Percentiles rank a stretch among this genome's conserved stretches.
These are phyloP conservation scores for Cichladusa arquata DNA, from an alignment of 2,113 vertebrate genomes.

Conservation along the genomic window DNA sequence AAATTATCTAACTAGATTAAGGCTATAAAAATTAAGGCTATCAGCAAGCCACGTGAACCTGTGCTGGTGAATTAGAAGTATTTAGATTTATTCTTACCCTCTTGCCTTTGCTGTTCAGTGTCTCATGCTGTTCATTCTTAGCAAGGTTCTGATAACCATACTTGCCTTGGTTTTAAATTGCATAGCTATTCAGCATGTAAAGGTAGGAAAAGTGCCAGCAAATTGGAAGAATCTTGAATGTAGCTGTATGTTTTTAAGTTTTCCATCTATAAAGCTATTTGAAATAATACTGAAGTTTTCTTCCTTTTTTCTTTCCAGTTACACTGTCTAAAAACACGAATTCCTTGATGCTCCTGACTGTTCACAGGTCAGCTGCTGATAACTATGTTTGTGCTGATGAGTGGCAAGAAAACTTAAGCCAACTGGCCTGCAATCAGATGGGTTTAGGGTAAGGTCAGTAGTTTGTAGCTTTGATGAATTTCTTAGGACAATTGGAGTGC, in stretches of 20 bases:
- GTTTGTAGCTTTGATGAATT: conserved; percentile 74
- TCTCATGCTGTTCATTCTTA: background rate
- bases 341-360: conserved; percentile 76
- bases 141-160: background rate
- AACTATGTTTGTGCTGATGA: conserved; percentile 90
- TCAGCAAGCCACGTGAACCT: background rate
- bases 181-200: background rate
- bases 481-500: background rate
- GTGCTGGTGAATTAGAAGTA: background rate
- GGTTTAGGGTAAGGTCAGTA: conserved; percentile 97
- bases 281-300: conserved; percentile 2
- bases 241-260: background rate
- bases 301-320: conserved; percentile 75
- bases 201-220: background rate
- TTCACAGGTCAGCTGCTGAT: conserved; percentile 81
- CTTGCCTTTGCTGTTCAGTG: background rate
- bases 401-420: conserved; percentile 85
- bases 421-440: conserved; percentile 91
- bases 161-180: background rate
- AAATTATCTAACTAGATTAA: background rate
- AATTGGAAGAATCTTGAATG: background rate
- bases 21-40: background rate
- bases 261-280: background rate
- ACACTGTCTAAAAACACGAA: conserved; percentile 73
- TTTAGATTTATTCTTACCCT: background rate